phyloP scores from a whole-genome alignment of 2,797 vertebrate genomes.

The Phataginus tricuspis region DNA sequence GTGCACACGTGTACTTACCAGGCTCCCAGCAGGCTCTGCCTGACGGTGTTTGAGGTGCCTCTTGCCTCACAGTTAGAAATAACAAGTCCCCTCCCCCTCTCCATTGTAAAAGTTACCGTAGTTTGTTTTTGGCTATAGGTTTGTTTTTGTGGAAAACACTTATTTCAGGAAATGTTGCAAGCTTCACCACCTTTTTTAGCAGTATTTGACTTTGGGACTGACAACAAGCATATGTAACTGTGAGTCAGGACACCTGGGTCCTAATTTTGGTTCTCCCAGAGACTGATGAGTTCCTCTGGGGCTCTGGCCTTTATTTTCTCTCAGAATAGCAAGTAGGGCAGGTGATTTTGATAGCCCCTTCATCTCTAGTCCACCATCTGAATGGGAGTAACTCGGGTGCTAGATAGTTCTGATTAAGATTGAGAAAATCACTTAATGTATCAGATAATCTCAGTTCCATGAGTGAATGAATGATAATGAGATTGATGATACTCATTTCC shows the following conservation, averaged over 20 bases:
- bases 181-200: background rate
- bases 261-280: background rate
- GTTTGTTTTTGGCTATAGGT: background rate
- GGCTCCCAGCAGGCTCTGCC: constrained; percentile 74
- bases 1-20: constrained; percentile 88
- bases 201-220: background rate
- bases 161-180: background rate
- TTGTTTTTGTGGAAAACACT: background rate
- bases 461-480: background rate
- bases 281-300: background rate
- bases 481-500: background rate
- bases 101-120: background rate
- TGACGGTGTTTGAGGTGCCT: background rate
- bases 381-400: background rate
- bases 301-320: background rate
- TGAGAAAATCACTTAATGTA: background rate
- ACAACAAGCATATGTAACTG: background rate
- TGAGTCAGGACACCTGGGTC: background rate
- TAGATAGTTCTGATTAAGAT: background rate
- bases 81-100: too few species aligned
- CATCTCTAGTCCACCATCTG: background rate
- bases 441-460: background rate
- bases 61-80: background rate
- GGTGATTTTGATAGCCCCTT: background rate
- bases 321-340: background rate